Evolutionary conservation across 1,140 invertebrate genomes (phyloP).

Genomic region (Conopomorpha cramerella): DNA sequence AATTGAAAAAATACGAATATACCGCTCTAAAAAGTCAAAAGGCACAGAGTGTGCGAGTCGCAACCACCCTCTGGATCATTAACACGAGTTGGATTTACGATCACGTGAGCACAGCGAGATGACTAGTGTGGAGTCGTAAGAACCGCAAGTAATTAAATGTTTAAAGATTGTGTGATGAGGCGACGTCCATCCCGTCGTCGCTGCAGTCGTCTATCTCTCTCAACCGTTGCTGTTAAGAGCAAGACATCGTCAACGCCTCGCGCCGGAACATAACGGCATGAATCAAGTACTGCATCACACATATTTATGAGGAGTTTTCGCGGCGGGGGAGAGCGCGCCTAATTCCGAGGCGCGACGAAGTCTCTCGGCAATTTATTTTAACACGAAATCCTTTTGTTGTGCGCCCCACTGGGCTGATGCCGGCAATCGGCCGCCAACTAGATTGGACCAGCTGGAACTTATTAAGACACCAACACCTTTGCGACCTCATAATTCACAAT

Average conservation of each 20-base stretch:
- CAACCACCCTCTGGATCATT: constrained; percentile 32
- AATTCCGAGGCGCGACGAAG: constrained; percentile 50
- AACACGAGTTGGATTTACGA: constrained; percentile 43
- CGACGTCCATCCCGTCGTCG: constrained; percentile 28
- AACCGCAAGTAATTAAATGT: constrained; percentile 49
- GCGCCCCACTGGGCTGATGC: constrained; percentile 37
- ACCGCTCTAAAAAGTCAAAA: constrained; percentile 37
- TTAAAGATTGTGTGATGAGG: constrained; percentile 52
- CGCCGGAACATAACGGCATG: too few species aligned
- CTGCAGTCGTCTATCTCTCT: constrained; percentile 17
- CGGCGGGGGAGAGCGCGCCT: constrained; percentile 45
- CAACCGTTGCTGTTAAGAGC: too few species aligned
- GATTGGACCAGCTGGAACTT: constrained; percentile 25
- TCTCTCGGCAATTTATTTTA: constrained; percentile 52
- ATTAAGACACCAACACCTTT: constrained; percentile 41
- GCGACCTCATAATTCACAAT: too few species aligned
- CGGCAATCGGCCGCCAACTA: constrained; percentile 37
- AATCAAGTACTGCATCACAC: too few species aligned
- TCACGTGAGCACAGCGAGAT: constrained; percentile 21
- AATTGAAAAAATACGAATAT: constrained; percentile 32
- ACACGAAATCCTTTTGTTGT: constrained; percentile 42
- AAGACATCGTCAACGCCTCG: too few species aligned
- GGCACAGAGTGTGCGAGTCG: constrained; percentile 33
- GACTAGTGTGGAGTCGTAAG: constrained; percentile 19
- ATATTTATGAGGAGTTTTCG: constrained; percentile 52